Percentiles rank a stretch among this genome's conserved stretches.
phyloP scores from a whole-genome alignment of 2,888 invertebrate genomes.

The Nineta flava region DNA sequence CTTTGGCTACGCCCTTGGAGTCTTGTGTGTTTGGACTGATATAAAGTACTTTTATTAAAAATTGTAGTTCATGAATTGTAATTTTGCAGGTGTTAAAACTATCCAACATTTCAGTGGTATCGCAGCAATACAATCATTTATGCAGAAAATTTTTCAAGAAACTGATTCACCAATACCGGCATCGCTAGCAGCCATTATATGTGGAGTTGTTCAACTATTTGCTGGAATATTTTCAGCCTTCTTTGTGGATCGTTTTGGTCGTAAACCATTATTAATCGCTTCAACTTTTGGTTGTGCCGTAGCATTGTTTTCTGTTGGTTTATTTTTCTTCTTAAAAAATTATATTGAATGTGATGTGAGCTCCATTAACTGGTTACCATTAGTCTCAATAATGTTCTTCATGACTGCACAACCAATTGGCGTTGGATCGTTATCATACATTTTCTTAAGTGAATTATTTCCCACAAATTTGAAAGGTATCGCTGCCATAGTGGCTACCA shows the following conservation, averaged over 20 bases:
- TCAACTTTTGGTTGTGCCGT: constrained; percentile 25
- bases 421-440: constrained; percentile 27
- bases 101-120: constrained; percentile 25
- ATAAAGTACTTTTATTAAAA: too few species aligned
- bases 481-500: constrained; percentile 30
- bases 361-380: constrained; percentile 23
- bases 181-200: constrained; percentile 18
- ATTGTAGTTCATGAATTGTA: not conserved
- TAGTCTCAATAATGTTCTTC: constrained; percentile 24
- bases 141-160: constrained; percentile 23
- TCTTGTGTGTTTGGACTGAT: not conserved
- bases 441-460: constrained; percentile 29
- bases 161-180: constrained; percentile 18
- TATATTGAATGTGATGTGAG: constrained; percentile 18
- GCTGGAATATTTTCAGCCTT: constrained; percentile 16
- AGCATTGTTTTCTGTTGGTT: constrained; percentile 19
- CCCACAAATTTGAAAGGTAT: constrained; percentile 30
- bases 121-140: constrained; percentile 24
- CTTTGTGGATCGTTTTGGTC: constrained; percentile 26
- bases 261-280: constrained; percentile 28
- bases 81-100: constrained; percentile 20
- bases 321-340: constrained; percentile 23
- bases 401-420: constrained; percentile 27
- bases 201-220: constrained; percentile 20
- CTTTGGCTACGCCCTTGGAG: not conserved